Conservation (phyloP, 2,888 invertebrate genomes). For the Dryomyza anilis region DNA sequence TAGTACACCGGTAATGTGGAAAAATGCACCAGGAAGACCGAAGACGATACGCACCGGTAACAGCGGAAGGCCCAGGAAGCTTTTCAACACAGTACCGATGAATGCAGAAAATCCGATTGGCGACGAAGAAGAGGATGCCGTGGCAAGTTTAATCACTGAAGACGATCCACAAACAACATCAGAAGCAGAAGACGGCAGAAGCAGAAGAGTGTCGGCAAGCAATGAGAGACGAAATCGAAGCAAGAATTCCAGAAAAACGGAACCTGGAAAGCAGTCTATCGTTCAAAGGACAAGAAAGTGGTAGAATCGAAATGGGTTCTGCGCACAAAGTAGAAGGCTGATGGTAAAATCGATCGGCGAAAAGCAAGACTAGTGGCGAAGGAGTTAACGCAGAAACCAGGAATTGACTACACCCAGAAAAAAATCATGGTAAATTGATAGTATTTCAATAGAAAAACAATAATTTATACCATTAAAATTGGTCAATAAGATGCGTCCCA, state of each 20-base stretch:
- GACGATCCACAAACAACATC: constrained; percentile 19
- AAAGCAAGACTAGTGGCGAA: constrained; percentile 48
- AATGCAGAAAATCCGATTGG: background rate
- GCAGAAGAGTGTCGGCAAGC: constrained; percentile 26
- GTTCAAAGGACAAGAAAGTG: constrained; percentile 36
- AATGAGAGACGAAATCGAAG: constrained; percentile 29
- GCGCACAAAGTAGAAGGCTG: constrained; percentile 40
- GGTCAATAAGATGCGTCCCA: too few species aligned
- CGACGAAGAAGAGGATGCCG: background rate
- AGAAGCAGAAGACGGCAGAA: constrained; percentile 21
- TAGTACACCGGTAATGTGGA: background rate
- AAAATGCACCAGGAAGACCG: constrained; percentile 5
- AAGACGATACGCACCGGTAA: constrained; percentile 10
- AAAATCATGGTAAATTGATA: too few species aligned
- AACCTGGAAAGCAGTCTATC: constrained; percentile 38
- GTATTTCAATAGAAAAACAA: too few species aligned
- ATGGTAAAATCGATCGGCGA: constrained; percentile 37
- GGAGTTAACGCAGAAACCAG: constrained; percentile 45
- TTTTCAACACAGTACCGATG: background rate
- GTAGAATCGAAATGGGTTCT: constrained; percentile 43
- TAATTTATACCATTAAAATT: too few species aligned
- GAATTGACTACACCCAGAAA: constrained; percentile 45
- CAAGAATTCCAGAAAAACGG: constrained; percentile 32
- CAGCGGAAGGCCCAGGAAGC: constrained; percentile 7
- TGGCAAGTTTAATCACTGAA: constrained; percentile 15